Evolutionary conservation across 2,113 vertebrate species (phyloP).

Genomic region (Prietella phreatophila): DNA sequence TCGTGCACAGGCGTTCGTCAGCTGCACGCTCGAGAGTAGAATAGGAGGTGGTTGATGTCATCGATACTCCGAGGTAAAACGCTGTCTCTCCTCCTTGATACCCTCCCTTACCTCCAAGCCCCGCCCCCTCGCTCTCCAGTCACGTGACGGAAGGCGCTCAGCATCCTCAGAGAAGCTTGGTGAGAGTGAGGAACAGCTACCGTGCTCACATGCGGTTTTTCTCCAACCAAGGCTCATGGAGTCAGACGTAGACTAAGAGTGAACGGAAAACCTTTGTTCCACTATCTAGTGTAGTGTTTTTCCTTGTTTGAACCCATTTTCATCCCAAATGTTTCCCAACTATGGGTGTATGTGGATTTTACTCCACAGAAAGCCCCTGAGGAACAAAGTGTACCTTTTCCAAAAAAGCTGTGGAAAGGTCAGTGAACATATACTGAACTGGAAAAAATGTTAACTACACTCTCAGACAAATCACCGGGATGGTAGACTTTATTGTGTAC

Average conservation of each 20-base stretch:
- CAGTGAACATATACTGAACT: no score
- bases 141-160: slow-evolving; percentile 25
- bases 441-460: no score
- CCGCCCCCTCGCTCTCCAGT: neutral
- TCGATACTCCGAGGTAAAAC: slow-evolving; percentile 45
- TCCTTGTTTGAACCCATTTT: neutral
- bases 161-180: slow-evolving; percentile 4
- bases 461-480: no score
- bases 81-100: slow-evolving; percentile 26
- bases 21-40: slow-evolving; percentile 5
- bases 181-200: neutral
- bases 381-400: neutral
- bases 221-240: neutral
- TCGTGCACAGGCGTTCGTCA: slow-evolving; percentile 27
- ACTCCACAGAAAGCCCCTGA: neutral
- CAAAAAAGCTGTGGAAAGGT: no score
- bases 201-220: neutral
- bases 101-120: slow-evolving; percentile 21
- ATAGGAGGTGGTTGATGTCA: slow-evolving; percentile 53
- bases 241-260: neutral
- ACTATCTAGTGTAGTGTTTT: neutral
- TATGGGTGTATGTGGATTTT: neutral
- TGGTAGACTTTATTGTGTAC: no score
- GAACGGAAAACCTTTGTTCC: neutral
- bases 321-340: neutral